A percentile compares a stretch with the other conserved stretches of the same genome.
phyloP scores from a whole-genome alignment of 2,888 invertebrate species.

The Helicoverpa assulta region DNA sequence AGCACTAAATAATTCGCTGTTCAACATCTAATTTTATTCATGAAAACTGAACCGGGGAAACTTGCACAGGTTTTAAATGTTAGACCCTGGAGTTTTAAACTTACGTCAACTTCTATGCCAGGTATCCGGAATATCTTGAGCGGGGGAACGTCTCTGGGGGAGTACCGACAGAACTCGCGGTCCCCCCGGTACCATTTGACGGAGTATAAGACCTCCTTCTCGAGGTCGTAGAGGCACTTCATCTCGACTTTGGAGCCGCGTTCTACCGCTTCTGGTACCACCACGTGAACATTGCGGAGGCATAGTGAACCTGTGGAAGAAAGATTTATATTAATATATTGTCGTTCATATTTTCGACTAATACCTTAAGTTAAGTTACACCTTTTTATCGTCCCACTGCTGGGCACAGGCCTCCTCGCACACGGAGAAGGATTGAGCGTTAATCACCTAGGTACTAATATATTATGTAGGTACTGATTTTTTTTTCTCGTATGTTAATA shows the following conservation, averaged over 20 bases:
- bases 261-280: conserved; percentile 92
- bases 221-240: conserved; percentile 91
- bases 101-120: conserved; percentile 91
- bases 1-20: neutral
- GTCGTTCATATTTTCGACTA: too few relatives aligned
- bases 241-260: conserved; percentile 91
- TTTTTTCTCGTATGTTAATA: too few relatives aligned
- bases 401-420: too few relatives aligned
- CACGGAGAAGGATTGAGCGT: too few relatives aligned
- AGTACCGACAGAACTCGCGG: conserved; percentile 92
- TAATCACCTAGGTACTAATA: too few relatives aligned
- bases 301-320: conserved; percentile 76
- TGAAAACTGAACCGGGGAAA: conserved; percentile 14
- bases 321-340: neutral
- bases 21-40: conserved; percentile 2
- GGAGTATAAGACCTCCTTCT: conserved; percentile 92
- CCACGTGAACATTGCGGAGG: conserved; percentile 91
- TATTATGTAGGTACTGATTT: too few relatives aligned
- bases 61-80: conserved; percentile 17
- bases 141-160: conserved; percentile 91
- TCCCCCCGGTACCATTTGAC: conserved; percentile 93
- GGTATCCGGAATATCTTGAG: conserved; percentile 91
- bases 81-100: conserved; percentile 60
- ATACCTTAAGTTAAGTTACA: too few relatives aligned
- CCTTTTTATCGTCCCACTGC: too few relatives aligned